phyloP scores from a whole-genome alignment of 1,140 invertebrate genomes.

The Bathynomus jamesi region DNA sequence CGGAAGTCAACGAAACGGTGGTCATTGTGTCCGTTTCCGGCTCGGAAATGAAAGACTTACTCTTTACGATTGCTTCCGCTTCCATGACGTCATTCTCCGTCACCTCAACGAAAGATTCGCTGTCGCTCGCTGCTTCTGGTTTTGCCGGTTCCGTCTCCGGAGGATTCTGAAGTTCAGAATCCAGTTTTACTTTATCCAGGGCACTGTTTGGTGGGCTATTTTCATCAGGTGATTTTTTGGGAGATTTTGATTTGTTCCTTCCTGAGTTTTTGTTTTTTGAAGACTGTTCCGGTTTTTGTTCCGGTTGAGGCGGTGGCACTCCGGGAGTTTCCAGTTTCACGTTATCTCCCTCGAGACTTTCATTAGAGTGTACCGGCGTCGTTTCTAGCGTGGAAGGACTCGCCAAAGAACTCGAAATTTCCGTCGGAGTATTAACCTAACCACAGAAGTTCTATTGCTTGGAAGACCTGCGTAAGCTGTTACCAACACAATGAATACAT shows the following conservation, averaged over 20 bases:
- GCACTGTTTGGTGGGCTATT: background rate
- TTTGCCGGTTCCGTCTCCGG: background rate
- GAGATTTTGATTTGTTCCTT: background rate
- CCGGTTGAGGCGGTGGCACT: too few species aligned
- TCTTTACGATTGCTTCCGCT: background rate
- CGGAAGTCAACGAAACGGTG: constrained; percentile 49
- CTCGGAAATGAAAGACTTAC: constrained; percentile 50
- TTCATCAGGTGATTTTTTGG: background rate
- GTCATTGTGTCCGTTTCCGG: constrained; percentile 53
- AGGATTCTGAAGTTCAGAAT: background rate
- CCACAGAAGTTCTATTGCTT: background rate
- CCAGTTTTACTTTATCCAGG: background rate
- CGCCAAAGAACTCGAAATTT: background rate
- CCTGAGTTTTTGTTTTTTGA: background rate
- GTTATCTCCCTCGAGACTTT: background rate
- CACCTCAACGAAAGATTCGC: background rate
- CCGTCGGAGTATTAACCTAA: background rate
- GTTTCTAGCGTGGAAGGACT: background rate
- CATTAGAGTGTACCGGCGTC: background rate
- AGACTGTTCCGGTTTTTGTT: background rate
- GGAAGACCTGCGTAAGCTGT: background rate
- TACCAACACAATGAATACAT: background rate
- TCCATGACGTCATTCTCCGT: background rate
- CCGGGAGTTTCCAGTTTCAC: too few species aligned
- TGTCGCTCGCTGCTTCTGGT: background rate